Conservation (phyloP, 1,140 invertebrate genomes). For the Bombus affinis region DNA sequence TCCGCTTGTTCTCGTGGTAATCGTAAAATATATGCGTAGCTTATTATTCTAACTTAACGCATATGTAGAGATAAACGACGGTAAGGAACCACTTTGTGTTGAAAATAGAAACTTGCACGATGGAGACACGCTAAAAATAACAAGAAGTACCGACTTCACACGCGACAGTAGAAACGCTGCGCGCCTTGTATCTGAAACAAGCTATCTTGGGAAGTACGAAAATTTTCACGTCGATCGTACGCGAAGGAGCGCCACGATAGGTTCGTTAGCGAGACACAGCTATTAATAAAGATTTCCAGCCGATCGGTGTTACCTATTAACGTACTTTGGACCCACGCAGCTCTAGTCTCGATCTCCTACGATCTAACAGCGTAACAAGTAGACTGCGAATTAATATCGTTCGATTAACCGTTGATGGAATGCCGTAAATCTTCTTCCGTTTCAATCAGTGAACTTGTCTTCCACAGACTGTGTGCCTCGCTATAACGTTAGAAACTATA, state of each 20-base stretch:
- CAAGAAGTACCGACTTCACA: background rate
- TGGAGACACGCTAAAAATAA: constrained; percentile 3
- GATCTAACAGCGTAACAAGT: background rate
- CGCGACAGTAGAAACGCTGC: background rate
- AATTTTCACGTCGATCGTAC: constrained; percentile 13
- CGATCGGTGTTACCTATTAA: constrained; percentile 25
- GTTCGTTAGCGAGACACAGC: background rate
- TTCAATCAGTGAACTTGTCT: too few relatives aligned
- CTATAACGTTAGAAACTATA: too few relatives aligned
- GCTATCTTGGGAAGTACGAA: background rate
- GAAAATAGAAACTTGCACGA: constrained; percentile 47
- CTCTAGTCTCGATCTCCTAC: constrained; percentile 1
- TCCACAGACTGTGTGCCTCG: too few relatives aligned
- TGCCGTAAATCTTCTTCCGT: too few relatives aligned
- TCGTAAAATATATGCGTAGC: background rate
- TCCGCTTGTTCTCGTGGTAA: background rate
- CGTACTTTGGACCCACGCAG: background rate
- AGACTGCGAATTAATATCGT: constrained; percentile 28
- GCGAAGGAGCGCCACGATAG: background rate
- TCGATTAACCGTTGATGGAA: constrained; percentile 24
- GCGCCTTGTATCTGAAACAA: background rate
- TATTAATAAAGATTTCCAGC: constrained; percentile 29
- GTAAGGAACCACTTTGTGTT: constrained; percentile 19
- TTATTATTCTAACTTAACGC: constrained; percentile 21
- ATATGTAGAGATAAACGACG: constrained; percentile 17